phyloP scores from a whole-genome alignment of 2,113 vertebrate genomes.

The Lepidothrix coronata region DNA sequence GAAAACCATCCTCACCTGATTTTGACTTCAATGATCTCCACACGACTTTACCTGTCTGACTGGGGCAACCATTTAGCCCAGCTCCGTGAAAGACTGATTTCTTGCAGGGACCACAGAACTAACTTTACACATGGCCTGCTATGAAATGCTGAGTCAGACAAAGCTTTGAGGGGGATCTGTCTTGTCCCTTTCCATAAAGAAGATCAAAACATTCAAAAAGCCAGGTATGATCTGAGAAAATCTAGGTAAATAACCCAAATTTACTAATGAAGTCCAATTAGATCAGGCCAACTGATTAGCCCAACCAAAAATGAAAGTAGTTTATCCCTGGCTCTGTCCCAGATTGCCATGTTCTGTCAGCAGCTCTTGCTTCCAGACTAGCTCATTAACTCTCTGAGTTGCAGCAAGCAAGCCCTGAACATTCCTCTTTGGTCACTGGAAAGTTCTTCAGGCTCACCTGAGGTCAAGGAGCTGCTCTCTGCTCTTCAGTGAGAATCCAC shows the following conservation, averaged over 20 bases:
- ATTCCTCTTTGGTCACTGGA: background rate
- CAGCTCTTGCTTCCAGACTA: background rate
- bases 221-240: background rate
- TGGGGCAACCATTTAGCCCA: background rate
- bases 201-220: background rate
- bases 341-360: background rate
- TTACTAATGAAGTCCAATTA: background rate
- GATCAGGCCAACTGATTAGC: background rate
- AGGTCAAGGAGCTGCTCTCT: no score
- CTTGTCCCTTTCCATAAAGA: background rate
- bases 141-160: background rate
- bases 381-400: background rate
- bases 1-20: fast-evolving
- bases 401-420: background rate
- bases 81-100: background rate
- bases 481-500: background rate
- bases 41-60: background rate
- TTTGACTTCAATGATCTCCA: background rate
- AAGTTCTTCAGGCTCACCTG: background rate
- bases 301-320: background rate
- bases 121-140: background rate
- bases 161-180: background rate
- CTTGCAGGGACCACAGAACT: background rate
- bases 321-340: background rate
- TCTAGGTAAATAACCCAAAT: background rate